Evolutionary conservation across 2,797 vertebrate species (phyloP).

Genomic region (Esox lucius): DNA sequence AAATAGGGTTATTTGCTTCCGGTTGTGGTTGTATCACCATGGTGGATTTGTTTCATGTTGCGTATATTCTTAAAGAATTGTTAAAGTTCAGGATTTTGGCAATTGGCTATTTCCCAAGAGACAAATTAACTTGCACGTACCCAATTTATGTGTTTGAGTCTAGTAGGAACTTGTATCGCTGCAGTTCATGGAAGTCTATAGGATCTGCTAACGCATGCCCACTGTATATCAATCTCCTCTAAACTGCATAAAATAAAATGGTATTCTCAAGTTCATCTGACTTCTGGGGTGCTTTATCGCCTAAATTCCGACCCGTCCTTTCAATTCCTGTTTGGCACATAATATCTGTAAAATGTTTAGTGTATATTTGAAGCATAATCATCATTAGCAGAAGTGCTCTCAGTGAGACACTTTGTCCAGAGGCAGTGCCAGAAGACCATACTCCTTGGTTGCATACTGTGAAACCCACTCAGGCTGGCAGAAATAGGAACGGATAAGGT

Average conservation of each 20-base stretch:
- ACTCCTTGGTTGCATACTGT: conserved; percentile 59
- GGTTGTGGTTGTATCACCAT: conserved; percentile 25
- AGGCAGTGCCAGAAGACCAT: conserved; percentile 56
- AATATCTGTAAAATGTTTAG: conserved; percentile 17
- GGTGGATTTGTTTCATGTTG: conserved; percentile 35
- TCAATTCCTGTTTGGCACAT: too few relatives aligned
- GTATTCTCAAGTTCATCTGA: too few relatives aligned
- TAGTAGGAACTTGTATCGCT: too few relatives aligned
- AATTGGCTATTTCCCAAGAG: too few relatives aligned
- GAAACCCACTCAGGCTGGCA: conserved; percentile 65
- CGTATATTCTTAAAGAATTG: conserved; percentile 23
- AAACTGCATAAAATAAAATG: too few relatives aligned
- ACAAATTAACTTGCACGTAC: too few relatives aligned
- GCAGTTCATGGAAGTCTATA: too few relatives aligned
- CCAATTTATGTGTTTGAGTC: too few relatives aligned
- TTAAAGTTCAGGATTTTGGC: conserved; percentile 32
- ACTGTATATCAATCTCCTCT: too few relatives aligned
- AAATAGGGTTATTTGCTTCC: background rate
- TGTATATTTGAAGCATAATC: conserved; percentile 45
- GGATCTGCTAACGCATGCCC: too few relatives aligned
- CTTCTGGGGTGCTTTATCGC: too few relatives aligned
- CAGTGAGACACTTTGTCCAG: conserved; percentile 59
- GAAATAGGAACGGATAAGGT: conserved; percentile 52
- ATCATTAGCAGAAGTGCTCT: conserved; percentile 35
- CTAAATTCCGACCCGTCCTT: too few relatives aligned